Conservation (phyloP, 2,113 vertebrate genomes). For the Mugil cephalus region DNA sequence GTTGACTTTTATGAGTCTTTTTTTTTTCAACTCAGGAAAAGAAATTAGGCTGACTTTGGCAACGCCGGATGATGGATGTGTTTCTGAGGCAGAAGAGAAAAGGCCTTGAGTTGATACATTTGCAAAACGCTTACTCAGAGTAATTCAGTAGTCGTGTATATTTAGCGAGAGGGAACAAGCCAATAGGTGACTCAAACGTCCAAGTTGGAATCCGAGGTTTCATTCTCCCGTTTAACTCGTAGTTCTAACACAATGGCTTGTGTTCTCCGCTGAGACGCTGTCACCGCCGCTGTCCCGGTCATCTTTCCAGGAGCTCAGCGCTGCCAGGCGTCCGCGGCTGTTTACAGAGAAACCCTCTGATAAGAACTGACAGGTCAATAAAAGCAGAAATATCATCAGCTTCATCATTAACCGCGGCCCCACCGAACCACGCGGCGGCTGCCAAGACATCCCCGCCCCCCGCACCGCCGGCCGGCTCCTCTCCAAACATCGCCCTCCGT, state of each 20-base stretch:
- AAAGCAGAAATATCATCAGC: conserved; percentile 83
- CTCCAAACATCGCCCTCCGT: conserved; percentile 63
- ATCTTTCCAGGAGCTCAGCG: conserved; percentile 22
- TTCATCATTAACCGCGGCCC: conserved; percentile 68
- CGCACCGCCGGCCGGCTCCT: conserved; percentile 64
- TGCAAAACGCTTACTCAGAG: conserved; percentile 39
- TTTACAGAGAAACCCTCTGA: conserved; percentile 81
- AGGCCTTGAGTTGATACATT: conserved; percentile 27
- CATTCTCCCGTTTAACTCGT: not conserved
- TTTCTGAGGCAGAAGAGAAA: conserved; percentile 49
- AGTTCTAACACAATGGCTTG: not conserved
- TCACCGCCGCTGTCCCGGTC: conserved; percentile 9
- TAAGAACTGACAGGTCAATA: conserved; percentile 85
- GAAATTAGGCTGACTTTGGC: conserved; percentile 14
- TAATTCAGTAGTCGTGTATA: conserved; percentile 41
- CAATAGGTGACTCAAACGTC: not conserved
- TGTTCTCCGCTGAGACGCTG: conserved; percentile 15
- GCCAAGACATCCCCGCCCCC: conserved; percentile 80
- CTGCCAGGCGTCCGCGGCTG: conserved; percentile 28
- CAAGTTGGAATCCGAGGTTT: conserved; percentile 6
- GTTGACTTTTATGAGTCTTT: too few relatives aligned
- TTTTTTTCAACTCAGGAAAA: not conserved
- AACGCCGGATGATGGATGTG: conserved; percentile 42
- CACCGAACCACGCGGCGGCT: conserved; percentile 66
- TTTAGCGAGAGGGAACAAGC: not conserved